These are phyloP conservation scores for Sebastes wilsoni DNA, from an alignment of 2,797 vertebrate species.

Conservation along the genomic window DNA sequence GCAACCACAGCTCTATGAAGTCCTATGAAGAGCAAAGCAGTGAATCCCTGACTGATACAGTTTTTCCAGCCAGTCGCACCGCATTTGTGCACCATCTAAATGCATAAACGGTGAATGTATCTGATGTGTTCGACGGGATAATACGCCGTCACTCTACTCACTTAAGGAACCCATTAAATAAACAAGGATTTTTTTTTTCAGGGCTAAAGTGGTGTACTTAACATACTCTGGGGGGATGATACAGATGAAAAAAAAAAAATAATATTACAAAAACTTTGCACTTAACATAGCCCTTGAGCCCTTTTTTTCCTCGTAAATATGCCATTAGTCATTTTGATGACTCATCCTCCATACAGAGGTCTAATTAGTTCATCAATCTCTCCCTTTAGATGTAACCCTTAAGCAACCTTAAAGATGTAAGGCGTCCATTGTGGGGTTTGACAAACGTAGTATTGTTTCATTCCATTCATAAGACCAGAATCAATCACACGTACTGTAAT, in stretches of 20 bases:
- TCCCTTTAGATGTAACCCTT: constrained; percentile 38
- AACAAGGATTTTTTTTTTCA: constrained; percentile 17
- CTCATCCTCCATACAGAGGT: constrained; percentile 25
- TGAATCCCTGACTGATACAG: not conserved
- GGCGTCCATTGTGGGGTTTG: not conserved
- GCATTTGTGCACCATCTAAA: constrained; percentile 10
- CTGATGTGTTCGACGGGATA: constrained; percentile 32
- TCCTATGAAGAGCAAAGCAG: not conserved
- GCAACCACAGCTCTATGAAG: not conserved
- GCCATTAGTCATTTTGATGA: constrained; percentile 60
- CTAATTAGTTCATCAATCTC: constrained; percentile 37
- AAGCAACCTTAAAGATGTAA: constrained; percentile 21
- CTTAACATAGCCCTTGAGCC: constrained; percentile 53
- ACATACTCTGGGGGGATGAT: constrained; percentile 41
- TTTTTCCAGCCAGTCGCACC: not conserved
- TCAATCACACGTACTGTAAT: not conserved
- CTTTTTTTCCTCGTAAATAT: constrained; percentile 22
- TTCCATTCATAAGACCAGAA: not conserved
- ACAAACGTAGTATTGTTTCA: not conserved
- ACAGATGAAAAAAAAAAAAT: constrained; percentile 10
- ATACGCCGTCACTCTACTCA: constrained; percentile 27
- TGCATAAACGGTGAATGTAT: constrained; percentile 2
- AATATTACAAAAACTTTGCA: constrained; percentile 51
- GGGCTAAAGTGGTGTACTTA: constrained; percentile 49
- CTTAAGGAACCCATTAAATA: constrained; percentile 59